Percentiles rank a stretch among this genome's conserved stretches.
phyloP scores from a whole-genome alignment of 2,797 vertebrate species.

The Clarias laeviceps region DNA sequence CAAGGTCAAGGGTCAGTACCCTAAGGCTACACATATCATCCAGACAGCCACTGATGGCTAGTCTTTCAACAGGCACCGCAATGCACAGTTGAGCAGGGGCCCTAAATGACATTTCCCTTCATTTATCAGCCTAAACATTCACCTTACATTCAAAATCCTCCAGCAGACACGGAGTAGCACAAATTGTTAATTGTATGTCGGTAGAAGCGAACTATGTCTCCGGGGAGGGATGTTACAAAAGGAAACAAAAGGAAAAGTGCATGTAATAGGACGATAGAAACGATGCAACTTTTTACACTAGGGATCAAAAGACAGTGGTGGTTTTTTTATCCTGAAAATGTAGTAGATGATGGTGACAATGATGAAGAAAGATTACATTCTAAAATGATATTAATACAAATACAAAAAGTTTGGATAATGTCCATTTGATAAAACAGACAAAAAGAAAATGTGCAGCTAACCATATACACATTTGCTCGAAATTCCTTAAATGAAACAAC shows the following conservation, averaged over 20 bases:
- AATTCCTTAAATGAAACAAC: not conserved
- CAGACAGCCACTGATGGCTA: constrained; percentile 61
- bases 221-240: constrained; percentile 2
- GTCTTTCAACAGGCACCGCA: constrained; percentile 56
- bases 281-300: constrained; percentile 8
- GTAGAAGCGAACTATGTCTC: constrained; percentile 15
- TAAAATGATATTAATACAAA: not conserved
- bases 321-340: not conserved
- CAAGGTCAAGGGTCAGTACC: constrained; percentile 69
- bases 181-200: constrained; percentile 20
- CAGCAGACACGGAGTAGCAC: not conserved
- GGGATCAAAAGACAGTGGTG: not conserved
- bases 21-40: constrained; percentile 60
- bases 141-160: constrained; percentile 34
- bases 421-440: not conserved
- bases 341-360: not conserved
- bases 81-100: constrained; percentile 36
- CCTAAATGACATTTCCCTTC: constrained; percentile 44
- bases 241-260: constrained; percentile 13
- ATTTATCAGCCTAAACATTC: constrained; percentile 53
- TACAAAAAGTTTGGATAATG: not conserved
- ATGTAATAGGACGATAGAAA: not conserved
- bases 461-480: not conserved
- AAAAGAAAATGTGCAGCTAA: not conserved
- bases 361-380: not conserved